Evolutionary conservation across 2,113 vertebrate species (phyloP), one percentile per base, ranked within the genome.

Genomic region (Cettia cetti): DNA sequence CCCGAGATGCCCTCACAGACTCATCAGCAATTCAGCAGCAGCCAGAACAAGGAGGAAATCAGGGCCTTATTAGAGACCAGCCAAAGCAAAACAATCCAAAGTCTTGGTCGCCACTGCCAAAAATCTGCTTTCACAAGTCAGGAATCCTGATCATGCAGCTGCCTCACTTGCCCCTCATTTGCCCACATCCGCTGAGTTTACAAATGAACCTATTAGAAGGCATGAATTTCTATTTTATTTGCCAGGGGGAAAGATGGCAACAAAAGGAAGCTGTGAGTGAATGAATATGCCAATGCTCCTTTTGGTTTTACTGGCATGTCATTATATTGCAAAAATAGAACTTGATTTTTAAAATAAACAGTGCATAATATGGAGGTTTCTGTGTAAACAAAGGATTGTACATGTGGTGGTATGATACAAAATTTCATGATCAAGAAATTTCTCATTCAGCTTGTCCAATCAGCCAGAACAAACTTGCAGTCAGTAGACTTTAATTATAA

Each of bases 71-170:
- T 92, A 95, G 90, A 95, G 81, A 86, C 65, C 84, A 86, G 93
- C 79, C 82, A 94, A 95, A 91, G 86, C 89, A 97, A 95, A 96
- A 89, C 95, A 96, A 97, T 82, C 92, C 90, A 92, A 92, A 81
- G 65, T 64, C 82, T 77, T 88, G 71, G 86, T 91, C 1, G 26
- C 79, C 92, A 77, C 79, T 96, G 96, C 97, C 96, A 97, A 96
- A 95, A 96, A 92, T 31, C 94, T 95, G 94, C 94, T 95, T 97
- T 97, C 95, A 96, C 78, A 69, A 64, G 93, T 91, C 89, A 95
- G 96, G 92, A 97, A 97, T 96, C 94, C 95, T 90, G 94, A 82
- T 94, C 92, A 31, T 14, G 95, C 91, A 94, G 94, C 90, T 92
- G 92, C 92, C 90, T 96, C 90, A 39, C 91, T 97, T 95, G 90